Base-by-base conservation (phyloP, 1,140 invertebrate species). In the Penaeus chinensis region DNA sequence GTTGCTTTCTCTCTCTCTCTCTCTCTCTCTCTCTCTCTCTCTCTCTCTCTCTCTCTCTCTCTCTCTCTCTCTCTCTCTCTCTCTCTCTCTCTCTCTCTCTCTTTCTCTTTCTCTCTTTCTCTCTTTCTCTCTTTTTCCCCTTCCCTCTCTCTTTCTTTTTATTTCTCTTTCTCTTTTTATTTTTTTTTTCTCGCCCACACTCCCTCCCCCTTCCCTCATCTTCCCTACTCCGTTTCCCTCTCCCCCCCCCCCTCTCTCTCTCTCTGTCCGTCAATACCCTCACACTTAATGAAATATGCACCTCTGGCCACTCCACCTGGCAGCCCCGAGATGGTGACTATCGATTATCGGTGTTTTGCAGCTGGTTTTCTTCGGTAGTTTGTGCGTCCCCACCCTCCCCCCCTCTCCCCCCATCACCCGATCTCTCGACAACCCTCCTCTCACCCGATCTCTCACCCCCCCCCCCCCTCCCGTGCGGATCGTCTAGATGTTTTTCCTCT, bases 221-320 rank as follows among this genome's bases (percentile, higher is more conserved):
- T 74, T 16, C 24, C 24, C 24, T 18, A n/a, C 24, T 32, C 24
- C 24, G 18, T n/a, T 5, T 54, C 54, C 16, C 54, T 13, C 47
- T 10, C 42, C 37, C 42, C 37, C 76, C 54, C 76, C 37, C 76
- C 37, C 76, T 54, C 76, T 22, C 76, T 22, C 76, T 78, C 37
- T 78, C 76, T 47, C 37, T 78, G 37, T 78, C 76, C 54, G 37
- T 78, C 76, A 54, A 42, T 78, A 42, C 54, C 76, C 76, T 47
- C 76, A 78, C 13, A 47, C 32, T 54, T 42, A 76, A 24, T 24
- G 24, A 24, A 24, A 78, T 78, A 47, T 54, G 54, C 54, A 54
- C 54, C 54, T 54, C 54, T 54, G 54, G 16, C 54, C 54, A 54
- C 54, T 54, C 54, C 54, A 54, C 54, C 54, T 54, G 54, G 11